Evolutionary conservation across 2,888 invertebrate genomes (phyloP), one percentile per base, ranked within the genome.

Genomic region (Sinodicranocentrus sp.): DNA sequence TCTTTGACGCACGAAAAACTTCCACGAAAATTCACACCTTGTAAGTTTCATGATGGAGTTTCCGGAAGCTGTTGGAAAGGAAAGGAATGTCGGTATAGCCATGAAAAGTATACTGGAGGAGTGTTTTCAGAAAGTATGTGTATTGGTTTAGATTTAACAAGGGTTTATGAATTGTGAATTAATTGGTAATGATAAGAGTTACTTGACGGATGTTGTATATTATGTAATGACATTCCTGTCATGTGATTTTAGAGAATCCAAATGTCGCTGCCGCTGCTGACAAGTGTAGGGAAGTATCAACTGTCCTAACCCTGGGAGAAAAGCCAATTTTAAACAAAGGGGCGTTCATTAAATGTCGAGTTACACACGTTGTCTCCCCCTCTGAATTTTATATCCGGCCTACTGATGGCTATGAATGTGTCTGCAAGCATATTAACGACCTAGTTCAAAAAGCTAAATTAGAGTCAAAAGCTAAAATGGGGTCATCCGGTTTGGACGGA

Each of bases 1-100:
- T 33, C 33, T n/a, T 10, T 6, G 10, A 33, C 33, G 44, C 0
- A 13, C 17, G 1, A 61, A 70, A 26, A 70, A 78, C 33, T 21
- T 63, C 17, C 8, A n/a, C n/a, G n/a, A n/a, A 59, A 68, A 23
- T 57, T 68, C 26, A 23, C 54, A 0, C 82, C 83, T 10, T 83
- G 83, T n/a, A 39, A 23, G 25, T 83, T 77, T 44, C 71, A 83
- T 39, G 77, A 77, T 33, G 83, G 83, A 8, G 26, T 77, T 33
- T 77, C 77, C 0, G 77, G 48, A 54, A 28, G 19, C 1, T 83
- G 83, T 28, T 83, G 77, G 77, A 83, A 83, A 43, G 71, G 71
- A 1, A 17, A 13, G 2, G 26, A 2, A 0, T 83, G 83, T 65
- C n/a, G 5, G 1, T 65, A 77, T 26, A 15, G 71, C 10, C 83